Percentiles rank a stretch among this genome's conserved stretches.
Conservation (phyloP, 2,113 vertebrate species). For the Climacteris rufus region DNA sequence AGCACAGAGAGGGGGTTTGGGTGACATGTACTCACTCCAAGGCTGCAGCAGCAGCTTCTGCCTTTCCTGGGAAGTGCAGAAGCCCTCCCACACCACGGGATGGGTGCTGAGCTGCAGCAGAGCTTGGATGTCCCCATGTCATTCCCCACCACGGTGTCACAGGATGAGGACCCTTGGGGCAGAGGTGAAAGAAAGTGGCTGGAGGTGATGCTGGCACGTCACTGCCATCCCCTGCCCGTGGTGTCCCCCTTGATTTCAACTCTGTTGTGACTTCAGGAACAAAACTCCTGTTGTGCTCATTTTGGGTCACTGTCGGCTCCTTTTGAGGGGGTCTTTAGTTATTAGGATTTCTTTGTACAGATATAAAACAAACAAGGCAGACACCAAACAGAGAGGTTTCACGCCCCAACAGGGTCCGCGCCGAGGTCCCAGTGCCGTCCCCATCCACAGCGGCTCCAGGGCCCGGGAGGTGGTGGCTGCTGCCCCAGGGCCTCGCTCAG, state of each 20-base stretch:
- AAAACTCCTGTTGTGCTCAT: not conserved
- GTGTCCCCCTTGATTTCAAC: too few species aligned
- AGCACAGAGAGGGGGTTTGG: not conserved
- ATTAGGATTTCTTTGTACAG: conserved; percentile 19
- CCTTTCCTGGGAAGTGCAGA: not conserved
- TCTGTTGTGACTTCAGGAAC: not conserved
- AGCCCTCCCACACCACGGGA: too few species aligned
- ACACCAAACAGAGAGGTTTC: not conserved
- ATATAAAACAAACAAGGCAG: not conserved
- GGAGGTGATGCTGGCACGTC: not conserved
- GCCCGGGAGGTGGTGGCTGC: not conserved
- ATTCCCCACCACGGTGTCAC: not conserved
- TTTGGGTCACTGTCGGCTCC: not conserved
- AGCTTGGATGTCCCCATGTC: not conserved
- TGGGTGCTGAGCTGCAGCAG: not conserved
- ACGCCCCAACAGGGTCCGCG: fast-evolving
- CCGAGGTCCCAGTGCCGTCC: not conserved
- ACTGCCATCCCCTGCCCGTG: fast-evolving
- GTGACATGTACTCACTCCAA: fast-evolving
- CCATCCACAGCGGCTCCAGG: not conserved
- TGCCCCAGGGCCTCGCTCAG: not conserved
- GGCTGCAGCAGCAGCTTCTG: not conserved
- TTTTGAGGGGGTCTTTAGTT: not conserved
- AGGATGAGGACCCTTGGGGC: not conserved
- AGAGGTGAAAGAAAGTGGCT: fast-evolving